phyloP scores from a whole-genome alignment of 2,113 vertebrate species.

The Tachycineta bicolor region DNA sequence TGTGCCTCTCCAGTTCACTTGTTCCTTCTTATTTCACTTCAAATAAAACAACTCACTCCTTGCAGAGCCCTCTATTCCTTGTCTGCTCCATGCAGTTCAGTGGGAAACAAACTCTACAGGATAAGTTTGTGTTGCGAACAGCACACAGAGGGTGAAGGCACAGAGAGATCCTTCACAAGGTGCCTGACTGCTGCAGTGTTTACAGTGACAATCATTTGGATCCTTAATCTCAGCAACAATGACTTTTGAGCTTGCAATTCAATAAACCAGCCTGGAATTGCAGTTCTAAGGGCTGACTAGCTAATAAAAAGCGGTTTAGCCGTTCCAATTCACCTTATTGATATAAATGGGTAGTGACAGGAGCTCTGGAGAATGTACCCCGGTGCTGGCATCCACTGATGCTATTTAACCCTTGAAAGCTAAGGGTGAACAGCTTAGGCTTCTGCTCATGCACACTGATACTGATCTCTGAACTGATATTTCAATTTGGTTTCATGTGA shows the following conservation, averaged over 20 bases:
- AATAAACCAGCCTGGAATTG: slow-evolving; percentile 17
- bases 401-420: neutral
- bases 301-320: slow-evolving; percentile 57
- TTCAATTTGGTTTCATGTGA: neutral
- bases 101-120: neutral
- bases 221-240: slow-evolving; percentile 40
- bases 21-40: neutral
- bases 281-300: neutral
- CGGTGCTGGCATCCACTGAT: neutral
- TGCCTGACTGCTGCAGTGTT: neutral
- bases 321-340: neutral
- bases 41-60: neutral
- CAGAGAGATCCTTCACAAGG: neutral
- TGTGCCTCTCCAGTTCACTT: neutral
- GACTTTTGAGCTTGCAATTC: slow-evolving; percentile 15
- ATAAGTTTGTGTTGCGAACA: neutral
- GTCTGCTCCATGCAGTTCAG: neutral
- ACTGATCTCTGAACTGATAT: neutral
- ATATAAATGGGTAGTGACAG: slow-evolving; percentile 15
- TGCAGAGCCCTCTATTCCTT: neutral
- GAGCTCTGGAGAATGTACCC: neutral
- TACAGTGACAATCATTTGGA: slow-evolving; percentile 28
- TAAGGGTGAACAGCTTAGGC: neutral
- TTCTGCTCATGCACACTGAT: neutral
- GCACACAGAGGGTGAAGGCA: neutral